Base-by-base conservation (phyloP, 1,140 invertebrate genomes). In the Ephestia elutella region DNA sequence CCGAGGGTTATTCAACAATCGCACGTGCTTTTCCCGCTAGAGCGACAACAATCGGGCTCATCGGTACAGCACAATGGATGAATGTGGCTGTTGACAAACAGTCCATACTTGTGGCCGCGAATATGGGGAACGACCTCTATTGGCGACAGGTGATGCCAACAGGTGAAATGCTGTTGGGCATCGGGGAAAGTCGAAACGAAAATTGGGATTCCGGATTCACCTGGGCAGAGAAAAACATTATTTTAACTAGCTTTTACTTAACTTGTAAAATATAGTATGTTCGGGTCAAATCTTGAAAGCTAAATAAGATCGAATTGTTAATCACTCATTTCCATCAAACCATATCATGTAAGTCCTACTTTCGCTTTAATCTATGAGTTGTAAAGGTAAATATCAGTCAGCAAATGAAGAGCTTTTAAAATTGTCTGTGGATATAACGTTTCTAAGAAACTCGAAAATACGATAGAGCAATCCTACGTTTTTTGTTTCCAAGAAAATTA, bases 1-100 rank as follows among this genome's bases (percentile, higher is more conserved):
- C 30, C 30, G 30, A 9, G 30, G 38, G n/a, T 44, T 35, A 50
- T 50, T n/a, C 15, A 53, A 53, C 50, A 53, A 53, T n/a, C 8
- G 21, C 19, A 21, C 20, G 50, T 53, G 50, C 50, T 25, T 53
- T 25, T 20, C 18, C 50, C 21, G 49, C 38, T 3, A 44, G 7
- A 15, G 3, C 50, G 11, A 25, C 50, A 53, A 53, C 21, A 25
- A 5, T 25, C 5, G 1, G 4, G 19, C 50, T 53, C 50, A 2
- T 25, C 19, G n/a, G 18, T 20, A 53, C 20, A n/a, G 19, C 19
- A 53, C 50, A 53, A 53, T 53, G 50, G 50, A n/a, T 53, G 11
- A 11, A 25, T 18, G 13, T 20, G 18, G 17, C 10, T 18, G 19
- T 53, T 53, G 50, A 53, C 50, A 53, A 53, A 53, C 50, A 11